Evolutionary conservation across 1,140 invertebrate species (phyloP).

Genomic region (Tribolium madens): DNA sequence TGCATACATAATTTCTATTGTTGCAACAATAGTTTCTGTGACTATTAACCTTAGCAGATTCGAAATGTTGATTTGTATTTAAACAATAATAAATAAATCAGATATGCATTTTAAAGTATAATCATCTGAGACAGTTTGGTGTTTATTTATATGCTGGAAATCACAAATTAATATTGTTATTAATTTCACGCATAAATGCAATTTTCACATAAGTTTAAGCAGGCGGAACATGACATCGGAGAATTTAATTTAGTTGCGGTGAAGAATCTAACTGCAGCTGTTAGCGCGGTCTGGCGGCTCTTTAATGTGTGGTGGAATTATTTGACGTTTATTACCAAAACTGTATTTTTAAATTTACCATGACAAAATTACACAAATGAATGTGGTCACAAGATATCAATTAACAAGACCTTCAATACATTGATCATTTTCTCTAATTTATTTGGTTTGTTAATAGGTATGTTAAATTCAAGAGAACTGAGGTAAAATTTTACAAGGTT

Average conservation of each 20-base stretch:
- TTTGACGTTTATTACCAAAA: background rate
- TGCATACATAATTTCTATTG: background rate
- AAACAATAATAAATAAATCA: background rate
- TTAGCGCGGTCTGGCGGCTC: conserved; percentile 2
- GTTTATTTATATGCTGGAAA: background rate
- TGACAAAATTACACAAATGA: background rate
- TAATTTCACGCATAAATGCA: background rate
- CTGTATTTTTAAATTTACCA: conserved; percentile 2
- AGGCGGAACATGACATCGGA: background rate
- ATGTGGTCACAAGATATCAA: background rate
- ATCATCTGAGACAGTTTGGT: background rate
- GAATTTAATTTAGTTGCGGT: background rate
- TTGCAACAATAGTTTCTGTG: background rate
- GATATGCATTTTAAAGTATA: no score
- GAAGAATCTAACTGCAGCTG: conserved; percentile 6
- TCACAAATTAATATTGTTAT: background rate
- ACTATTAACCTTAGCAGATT: background rate
- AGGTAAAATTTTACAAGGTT: background rate
- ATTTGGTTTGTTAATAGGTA: background rate
- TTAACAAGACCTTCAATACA: background rate
- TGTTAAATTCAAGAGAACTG: background rate
- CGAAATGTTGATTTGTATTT: background rate
- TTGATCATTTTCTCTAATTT: background rate
- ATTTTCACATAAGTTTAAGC: background rate
- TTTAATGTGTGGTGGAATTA: background rate